These are phyloP conservation scores for Thalassaphorura encarpata DNA, from an alignment of 1,140 invertebrate genomes.

Conservation along the genomic window DNA sequence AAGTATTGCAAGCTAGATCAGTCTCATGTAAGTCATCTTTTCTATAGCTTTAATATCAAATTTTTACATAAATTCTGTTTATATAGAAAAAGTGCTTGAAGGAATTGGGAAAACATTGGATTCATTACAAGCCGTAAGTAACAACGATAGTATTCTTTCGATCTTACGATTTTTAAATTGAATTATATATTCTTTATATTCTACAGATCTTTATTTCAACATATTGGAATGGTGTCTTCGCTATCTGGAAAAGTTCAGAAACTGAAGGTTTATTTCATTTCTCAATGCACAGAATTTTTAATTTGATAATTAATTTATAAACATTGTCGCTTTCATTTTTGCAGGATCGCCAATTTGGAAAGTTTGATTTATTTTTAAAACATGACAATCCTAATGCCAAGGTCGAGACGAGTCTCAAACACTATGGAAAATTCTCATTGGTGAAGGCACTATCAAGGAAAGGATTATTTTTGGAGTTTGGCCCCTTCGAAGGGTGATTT, in stretches of 20 bases:
- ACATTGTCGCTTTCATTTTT: slow-evolving; percentile 30
- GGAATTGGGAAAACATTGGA: slow-evolving; percentile 66
- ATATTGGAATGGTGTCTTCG: slow-evolving; percentile 90
- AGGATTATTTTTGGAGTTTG: slow-evolving; percentile 82
- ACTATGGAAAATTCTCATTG: slow-evolving; percentile 73
- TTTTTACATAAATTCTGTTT: slow-evolving; percentile 11
- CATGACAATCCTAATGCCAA: slow-evolving; percentile 59
- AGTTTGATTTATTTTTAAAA: slow-evolving; percentile 66
- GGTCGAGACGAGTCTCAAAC: slow-evolving; percentile 64
- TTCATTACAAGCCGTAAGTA: slow-evolving; percentile 72
- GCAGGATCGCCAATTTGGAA: slow-evolving; percentile 86
- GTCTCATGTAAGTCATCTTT: slow-evolving; percentile 51
- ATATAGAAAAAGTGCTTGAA: slow-evolving; percentile 76
- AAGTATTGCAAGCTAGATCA: slow-evolving; percentile 82
- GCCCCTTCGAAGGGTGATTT: slow-evolving; percentile 72
- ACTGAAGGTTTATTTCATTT: slow-evolving; percentile 60
- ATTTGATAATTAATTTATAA: not conserved
- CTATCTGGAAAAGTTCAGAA: slow-evolving; percentile 95
- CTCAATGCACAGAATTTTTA: slow-evolving; percentile 3
- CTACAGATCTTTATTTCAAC: slow-evolving; percentile 90
- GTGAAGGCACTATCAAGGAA: slow-evolving; percentile 74
- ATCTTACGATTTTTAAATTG: no score
- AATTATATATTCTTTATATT: no score
- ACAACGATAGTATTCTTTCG: no score
- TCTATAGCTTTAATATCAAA: not conserved